Base-by-base conservation (phyloP, 2,888 invertebrate species). In the Cephonodes hylas region DNA sequence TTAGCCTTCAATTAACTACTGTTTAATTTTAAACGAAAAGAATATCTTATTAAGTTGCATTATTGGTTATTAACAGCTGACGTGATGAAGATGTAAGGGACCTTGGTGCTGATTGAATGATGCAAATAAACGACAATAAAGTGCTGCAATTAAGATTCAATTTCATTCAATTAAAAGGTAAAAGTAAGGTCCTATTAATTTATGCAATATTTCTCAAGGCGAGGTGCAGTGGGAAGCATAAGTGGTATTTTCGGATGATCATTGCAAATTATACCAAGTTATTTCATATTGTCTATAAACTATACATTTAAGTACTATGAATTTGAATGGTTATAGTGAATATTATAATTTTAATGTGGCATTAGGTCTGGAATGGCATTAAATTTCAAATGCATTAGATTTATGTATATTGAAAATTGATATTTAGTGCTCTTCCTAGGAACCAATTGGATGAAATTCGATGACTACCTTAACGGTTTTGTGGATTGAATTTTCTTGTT, bases 141-240 rank as follows among this genome's bases (percentile, higher is more conserved):
- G 31, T 18, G 18, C 31, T 31, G 53, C 53, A 31, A 53, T 53
- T 53, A 53, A 53, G 53, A 53, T 53, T 10, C 27, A 31, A 53
- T 53, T 53, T 53, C 42, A 23, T 42, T 58, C 42, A 58, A 23
- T 42, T n/a, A 42, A 38, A 42, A 58, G 22, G 59, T 46, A 59
- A 59, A 46, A 22, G 18, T 10, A 57, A 61, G 61, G 44, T 61
- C 56, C 34, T 42, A 31, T 44, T 61, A 42, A 61, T 61, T 46
- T 60, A 56, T 61, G 27, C 27, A 23, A 31, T 15, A 13, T 46
- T 59, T 23, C 20, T 45, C 23, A 23, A 34, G 18, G 31, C 18
- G 10, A 4, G 48, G 31, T 53, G 27, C 3, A n/a, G n/a, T 22
- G 15, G 8, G 10, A n/a, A 25, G 25, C 13, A 25, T 5, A 18